Evolutionary conservation across 2,797 vertebrate genomes (phyloP).

Genomic region (Pterois miles): DNA sequence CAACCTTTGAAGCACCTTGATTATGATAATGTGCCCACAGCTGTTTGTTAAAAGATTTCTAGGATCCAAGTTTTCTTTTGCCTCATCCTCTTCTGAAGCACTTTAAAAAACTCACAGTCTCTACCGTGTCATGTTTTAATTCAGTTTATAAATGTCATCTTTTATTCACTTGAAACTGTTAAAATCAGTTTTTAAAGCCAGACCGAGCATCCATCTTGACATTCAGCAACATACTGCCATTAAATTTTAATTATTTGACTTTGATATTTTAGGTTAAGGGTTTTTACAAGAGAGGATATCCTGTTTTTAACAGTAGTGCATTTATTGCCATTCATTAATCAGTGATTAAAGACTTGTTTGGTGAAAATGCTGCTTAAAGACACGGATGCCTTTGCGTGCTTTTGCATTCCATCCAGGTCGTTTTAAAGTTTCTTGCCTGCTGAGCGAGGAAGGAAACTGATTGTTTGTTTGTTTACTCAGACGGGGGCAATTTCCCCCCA

Average conservation of each 20-base stretch:
- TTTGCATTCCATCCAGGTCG: constrained; percentile 22
- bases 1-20: background rate
- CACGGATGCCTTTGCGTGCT: constrained; percentile 31
- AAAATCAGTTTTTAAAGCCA: background rate
- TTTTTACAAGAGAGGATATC: constrained; percentile 2
- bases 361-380: background rate
- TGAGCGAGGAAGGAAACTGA: constrained; percentile 68
- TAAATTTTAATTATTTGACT: background rate
- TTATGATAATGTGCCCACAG: background rate
- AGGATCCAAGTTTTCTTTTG: background rate
- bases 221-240: background rate
- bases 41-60: background rate
- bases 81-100: background rate
- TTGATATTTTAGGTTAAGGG: background rate
- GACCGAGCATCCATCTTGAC: background rate
- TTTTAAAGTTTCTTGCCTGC: constrained; percentile 69
- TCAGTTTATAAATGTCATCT: background rate
- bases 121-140: background rate
- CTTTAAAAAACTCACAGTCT: background rate
- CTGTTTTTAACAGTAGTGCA: background rate
- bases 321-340: constrained; percentile 11
- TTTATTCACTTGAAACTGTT: background rate
- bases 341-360: background rate
- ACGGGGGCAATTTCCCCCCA: constrained; percentile 70
- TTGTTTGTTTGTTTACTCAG: constrained; percentile 81